Conservation (phyloP, 1,140 invertebrate genomes). For the Papilio aristodemus region DNA sequence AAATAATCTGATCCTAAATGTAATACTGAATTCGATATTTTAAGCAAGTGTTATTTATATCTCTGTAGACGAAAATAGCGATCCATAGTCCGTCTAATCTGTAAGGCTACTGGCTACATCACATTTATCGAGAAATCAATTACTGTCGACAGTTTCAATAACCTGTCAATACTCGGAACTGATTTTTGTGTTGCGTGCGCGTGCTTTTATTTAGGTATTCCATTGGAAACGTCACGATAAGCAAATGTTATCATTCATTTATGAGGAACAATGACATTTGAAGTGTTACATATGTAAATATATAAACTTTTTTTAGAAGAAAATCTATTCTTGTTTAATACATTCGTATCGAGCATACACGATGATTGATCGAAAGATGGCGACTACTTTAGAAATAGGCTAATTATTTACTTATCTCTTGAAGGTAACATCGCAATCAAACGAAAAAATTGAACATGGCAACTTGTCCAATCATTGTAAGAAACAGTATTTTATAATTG, state of each 20-base stretch:
- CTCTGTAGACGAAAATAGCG: not conserved
- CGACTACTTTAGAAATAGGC: no score
- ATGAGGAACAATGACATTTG: not conserved
- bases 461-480: no score
- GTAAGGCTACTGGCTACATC: not conserved
- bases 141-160: constrained; percentile 30
- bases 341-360: no score
- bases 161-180: constrained; percentile 25
- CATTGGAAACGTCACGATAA: constrained; percentile 1
- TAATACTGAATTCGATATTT: not conserved
- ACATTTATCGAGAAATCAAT: constrained; percentile 30
- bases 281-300: not conserved
- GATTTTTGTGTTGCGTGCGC: not conserved
- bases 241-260: not conserved
- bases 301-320: not conserved
- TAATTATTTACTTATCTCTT: no score
- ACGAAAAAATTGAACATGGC: no score
- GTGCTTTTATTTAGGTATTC: not conserved
- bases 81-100: constrained; percentile 5
- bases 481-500: no score
- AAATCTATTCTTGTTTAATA: not conserved
- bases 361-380: no score
- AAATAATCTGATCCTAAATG: no score
- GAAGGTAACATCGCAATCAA: no score
- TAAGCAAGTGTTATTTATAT: not conserved